Base-by-base conservation (phyloP, 2,888 invertebrate genomes). In the Mythimna lalbum region DNA sequence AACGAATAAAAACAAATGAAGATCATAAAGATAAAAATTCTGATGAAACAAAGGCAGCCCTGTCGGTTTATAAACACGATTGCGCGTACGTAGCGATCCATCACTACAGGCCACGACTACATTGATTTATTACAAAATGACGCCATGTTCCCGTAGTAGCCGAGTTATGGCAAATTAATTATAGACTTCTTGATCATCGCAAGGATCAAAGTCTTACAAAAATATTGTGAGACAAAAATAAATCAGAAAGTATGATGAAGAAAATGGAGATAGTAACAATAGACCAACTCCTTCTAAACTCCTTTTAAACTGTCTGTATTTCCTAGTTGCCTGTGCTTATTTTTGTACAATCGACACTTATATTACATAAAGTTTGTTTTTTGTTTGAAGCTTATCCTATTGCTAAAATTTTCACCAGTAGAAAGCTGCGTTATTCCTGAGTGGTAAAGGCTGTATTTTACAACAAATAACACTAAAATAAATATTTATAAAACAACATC, bases 51-150 rank as follows among this genome's bases (percentile, higher is more conserved):
- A 59, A n/a, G 63, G 23, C 84, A 86, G 49, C 86, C 84, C 84
- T 86, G 65, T 31, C 14, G 53, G 33, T 43, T 59, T 74, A 69
- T 80, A 69, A 76, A 74, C 71, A 80, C 56, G 76, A 77, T 77
- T 83, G 87, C 86, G 86, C 84, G 68, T 69, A 83, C 85, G 81
- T 84, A 81, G 72, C 78, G 82, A 92, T 92, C 89, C 84, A 92
- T 92, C 92, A 92, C 82, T 65, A 70, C 82, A 64, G 80, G 83
- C 86, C 88, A 88, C 90, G 83, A 82, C 79, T 78, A 76, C 78
- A 80, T 85, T 91, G 90, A 92, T 92, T 91, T 89, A 92, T 91
- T 85, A 85, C 73, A 39, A 80, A 73, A 75, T 63, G 69, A 83
- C 81, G 80, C 81, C 70, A 83, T 78, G 74, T 85, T 87, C 82